Conservation (phyloP, 2,797 vertebrate genomes). For the Eulemur rubriventer region DNA sequence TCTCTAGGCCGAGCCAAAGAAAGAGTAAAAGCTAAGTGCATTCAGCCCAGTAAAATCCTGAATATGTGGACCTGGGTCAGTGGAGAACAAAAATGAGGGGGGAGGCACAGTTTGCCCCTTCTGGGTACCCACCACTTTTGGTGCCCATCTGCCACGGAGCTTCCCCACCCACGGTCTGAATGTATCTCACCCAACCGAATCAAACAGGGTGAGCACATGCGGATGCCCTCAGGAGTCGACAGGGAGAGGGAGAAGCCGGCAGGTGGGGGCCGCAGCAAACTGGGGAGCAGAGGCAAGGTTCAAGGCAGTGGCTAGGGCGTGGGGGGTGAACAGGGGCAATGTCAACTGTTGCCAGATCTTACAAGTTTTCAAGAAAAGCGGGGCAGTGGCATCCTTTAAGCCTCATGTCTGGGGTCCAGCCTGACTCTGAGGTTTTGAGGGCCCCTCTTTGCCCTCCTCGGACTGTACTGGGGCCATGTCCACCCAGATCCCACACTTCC, state of each 20-base stretch:
- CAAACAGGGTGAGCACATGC: background rate
- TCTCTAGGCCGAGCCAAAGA: background rate
- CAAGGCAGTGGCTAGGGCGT: rapidly evolving
- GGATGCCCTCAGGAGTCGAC: background rate
- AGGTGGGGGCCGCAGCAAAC: background rate
- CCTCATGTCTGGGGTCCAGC: background rate
- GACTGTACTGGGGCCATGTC: rapidly evolving
- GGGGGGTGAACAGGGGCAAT: rapidly evolving
- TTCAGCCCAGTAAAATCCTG: background rate
- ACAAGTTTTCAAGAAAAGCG: background rate
- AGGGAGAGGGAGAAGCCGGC: background rate
- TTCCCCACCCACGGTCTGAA: background rate
- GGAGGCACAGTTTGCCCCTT: background rate
- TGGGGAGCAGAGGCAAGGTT: background rate
- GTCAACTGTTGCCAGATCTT: background rate
- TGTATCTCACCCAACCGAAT: no score
- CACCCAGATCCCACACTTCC: background rate
- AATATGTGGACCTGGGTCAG: background rate
- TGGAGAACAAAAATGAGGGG: background rate
- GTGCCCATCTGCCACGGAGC: background rate
- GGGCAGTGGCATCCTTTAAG: background rate
- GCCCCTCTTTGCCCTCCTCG: background rate
- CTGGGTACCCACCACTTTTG: background rate
- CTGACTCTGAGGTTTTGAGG: background rate
- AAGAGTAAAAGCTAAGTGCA: background rate